phyloP scores from a whole-genome alignment of 1,140 invertebrate genomes.

The Helicoverpa zea region DNA sequence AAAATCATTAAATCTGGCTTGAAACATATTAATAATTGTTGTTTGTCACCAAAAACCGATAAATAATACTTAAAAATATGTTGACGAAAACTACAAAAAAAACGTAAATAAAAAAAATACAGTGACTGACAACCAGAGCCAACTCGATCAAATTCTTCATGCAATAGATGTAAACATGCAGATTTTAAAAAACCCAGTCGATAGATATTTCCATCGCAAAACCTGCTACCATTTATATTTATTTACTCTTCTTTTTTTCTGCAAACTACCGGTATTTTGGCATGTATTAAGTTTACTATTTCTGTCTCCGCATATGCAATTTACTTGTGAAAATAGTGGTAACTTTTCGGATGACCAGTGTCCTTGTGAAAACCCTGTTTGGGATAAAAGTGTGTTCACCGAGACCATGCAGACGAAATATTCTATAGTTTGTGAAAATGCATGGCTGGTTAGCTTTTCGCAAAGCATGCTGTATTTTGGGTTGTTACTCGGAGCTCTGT shows the following conservation, averaged over 20 bases:
- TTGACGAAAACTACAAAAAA: no score
- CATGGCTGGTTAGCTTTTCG: constrained; percentile 71
- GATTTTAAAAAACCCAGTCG: constrained; percentile 66
- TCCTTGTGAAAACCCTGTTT: constrained; percentile 67
- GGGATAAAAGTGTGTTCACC: constrained; percentile 69
- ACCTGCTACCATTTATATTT: constrained; percentile 71
- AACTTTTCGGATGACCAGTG: constrained; percentile 30
- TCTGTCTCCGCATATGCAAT: constrained; percentile 71
- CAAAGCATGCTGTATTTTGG: constrained; percentile 71
- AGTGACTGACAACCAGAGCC: constrained; percentile 12
- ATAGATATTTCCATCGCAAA: constrained; percentile 67
- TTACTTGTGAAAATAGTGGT: constrained; percentile 58
- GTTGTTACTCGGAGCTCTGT: constrained; percentile 65
- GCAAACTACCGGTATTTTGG: constrained; percentile 71
- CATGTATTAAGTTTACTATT: constrained; percentile 73
- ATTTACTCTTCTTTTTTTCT: constrained; percentile 64
- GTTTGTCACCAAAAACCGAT: no score
- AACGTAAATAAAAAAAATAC: no score
- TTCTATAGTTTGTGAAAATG: constrained; percentile 62
- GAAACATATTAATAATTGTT: no score
- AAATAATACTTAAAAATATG: no score
- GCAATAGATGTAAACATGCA: constrained; percentile 48
- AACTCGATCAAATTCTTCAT: constrained; percentile 40
- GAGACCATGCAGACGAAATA: constrained; percentile 76
- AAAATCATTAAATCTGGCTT: no score